Evolutionary conservation across 1,140 invertebrate species (phyloP).

Genomic region (Bilobella aurantiaca): DNA sequence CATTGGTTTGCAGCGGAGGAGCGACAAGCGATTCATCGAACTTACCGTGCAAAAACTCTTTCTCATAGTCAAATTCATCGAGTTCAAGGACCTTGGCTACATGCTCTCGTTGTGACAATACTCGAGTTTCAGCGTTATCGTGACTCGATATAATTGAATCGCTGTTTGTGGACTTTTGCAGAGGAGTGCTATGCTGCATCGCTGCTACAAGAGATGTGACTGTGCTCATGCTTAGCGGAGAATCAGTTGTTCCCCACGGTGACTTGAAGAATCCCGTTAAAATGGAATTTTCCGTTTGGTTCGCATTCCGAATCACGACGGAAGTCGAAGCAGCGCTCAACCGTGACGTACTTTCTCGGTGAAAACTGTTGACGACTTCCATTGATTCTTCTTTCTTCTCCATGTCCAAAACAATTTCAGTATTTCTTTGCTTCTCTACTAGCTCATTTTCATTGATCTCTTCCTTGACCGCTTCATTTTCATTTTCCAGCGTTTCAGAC

Average conservation of each 20-base stretch:
- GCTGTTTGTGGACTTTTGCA: neutral
- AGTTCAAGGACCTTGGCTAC: neutral
- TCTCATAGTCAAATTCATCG: neutral
- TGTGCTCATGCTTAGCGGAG: neutral
- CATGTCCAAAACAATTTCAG: no score
- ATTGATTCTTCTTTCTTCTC: neutral
- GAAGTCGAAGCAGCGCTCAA: no score
- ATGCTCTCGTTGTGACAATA: neutral
- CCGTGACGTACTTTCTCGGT: neutral
- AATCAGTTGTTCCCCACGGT: neutral
- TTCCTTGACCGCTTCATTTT: neutral
- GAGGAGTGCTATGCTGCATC: neutral
- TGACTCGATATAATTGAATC: neutral
- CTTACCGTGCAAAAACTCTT: neutral
- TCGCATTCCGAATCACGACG: neutral
- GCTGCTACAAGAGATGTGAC: neutral
- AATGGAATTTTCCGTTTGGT: neutral
- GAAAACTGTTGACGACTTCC: neutral
- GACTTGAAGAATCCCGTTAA: neutral
- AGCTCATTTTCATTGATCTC: neutral
- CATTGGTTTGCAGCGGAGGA: no score
- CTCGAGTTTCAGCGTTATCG: neutral
- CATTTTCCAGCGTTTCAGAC: neutral
- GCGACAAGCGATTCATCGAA: neutral
- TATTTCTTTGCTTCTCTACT: neutral